These are phyloP conservation scores for Taenaris catops DNA, from an alignment of 2,888 invertebrate genomes.

Conservation along the genomic window DNA sequence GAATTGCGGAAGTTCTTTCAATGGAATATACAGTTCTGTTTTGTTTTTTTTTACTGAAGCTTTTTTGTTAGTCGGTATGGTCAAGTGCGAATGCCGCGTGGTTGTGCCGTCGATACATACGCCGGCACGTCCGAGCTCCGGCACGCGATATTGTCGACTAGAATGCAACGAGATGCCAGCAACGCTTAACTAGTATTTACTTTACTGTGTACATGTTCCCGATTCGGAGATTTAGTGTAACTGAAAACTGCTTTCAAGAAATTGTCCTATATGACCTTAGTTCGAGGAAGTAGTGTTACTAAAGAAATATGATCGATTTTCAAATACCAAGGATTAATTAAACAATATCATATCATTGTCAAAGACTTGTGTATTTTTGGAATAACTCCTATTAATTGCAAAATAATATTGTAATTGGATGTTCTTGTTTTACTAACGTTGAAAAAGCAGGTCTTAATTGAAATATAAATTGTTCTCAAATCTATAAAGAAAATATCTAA, in stretches of 20 bases:
- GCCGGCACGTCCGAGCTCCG: constrained; percentile 48
- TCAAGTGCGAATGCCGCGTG: constrained; percentile 41
- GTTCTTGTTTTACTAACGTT: too few relatives aligned
- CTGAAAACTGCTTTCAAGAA: constrained; percentile 22
- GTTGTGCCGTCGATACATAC: constrained; percentile 32
- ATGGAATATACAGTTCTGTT: constrained; percentile 11
- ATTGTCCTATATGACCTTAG: too few relatives aligned
- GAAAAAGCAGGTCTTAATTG: too few relatives aligned
- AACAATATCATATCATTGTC: too few relatives aligned
- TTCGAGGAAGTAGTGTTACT: too few relatives aligned
- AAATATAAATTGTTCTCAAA: too few relatives aligned
- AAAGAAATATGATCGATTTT: too few relatives aligned
- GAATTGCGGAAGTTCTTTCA: constrained; percentile 15
- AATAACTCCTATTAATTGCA: too few relatives aligned
- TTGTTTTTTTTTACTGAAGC: constrained; percentile 22
- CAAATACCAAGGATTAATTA: too few relatives aligned
- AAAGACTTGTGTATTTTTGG: too few relatives aligned
- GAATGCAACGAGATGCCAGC: constrained; percentile 29
- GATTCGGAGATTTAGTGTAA: constrained; percentile 16
- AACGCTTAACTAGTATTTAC: constrained; percentile 41
- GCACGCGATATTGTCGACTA: constrained; percentile 58
- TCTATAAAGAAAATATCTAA: too few relatives aligned
- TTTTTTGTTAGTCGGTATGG: constrained; percentile 19
- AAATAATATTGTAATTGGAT: too few relatives aligned
- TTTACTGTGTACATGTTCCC: constrained; percentile 30